Percentiles rank a stretch among this genome's conserved stretches.
Evolutionary conservation across 2,888 invertebrate genomes (phyloP).

Genomic region (Matsumyia berberina): DNA sequence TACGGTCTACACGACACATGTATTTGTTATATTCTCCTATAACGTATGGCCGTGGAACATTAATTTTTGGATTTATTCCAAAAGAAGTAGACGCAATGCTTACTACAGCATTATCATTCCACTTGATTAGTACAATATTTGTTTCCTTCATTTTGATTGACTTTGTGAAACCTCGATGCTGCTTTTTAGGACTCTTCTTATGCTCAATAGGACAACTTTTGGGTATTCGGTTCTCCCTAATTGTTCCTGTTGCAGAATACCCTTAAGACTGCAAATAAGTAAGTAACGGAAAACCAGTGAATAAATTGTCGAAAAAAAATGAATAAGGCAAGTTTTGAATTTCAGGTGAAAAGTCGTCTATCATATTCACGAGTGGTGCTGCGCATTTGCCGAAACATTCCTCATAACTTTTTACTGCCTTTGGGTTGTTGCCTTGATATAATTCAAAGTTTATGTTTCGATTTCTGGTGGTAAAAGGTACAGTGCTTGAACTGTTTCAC

Average conservation of each 20-base stretch:
- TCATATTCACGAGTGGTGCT: conserved; percentile 10
- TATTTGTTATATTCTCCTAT: too few species aligned
- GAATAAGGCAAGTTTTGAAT: conserved; percentile 67
- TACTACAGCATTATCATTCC: conserved; percentile 10
- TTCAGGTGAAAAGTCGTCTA: conserved; percentile 63
- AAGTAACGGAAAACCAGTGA: conserved; percentile 73
- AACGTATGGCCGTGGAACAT: too few species aligned
- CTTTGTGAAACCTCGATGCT: too few species aligned
- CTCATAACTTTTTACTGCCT: not conserved
- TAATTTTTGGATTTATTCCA: too few species aligned
- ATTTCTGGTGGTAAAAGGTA: conserved; percentile 2
- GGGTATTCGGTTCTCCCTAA: conserved; percentile 77
- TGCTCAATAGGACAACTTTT: conserved; percentile 66
- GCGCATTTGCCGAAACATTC: conserved; percentile 5
- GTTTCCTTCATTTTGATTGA: conserved; percentile 12
- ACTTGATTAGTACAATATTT: not conserved
- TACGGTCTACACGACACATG: not conserved
- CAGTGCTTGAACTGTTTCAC: too few species aligned
- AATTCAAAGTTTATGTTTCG: conserved; percentile 74
- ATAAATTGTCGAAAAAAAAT: conserved; percentile 78
- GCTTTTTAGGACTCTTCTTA: not conserved
- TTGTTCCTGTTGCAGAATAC: conserved; percentile 77
- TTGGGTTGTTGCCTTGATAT: conserved; percentile 53
- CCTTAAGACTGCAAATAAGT: conserved; percentile 62
- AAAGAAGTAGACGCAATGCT: too few species aligned